Evolutionary conservation across 2,888 invertebrate genomes (phyloP).

Genomic region (Malacosoma neustria): DNA sequence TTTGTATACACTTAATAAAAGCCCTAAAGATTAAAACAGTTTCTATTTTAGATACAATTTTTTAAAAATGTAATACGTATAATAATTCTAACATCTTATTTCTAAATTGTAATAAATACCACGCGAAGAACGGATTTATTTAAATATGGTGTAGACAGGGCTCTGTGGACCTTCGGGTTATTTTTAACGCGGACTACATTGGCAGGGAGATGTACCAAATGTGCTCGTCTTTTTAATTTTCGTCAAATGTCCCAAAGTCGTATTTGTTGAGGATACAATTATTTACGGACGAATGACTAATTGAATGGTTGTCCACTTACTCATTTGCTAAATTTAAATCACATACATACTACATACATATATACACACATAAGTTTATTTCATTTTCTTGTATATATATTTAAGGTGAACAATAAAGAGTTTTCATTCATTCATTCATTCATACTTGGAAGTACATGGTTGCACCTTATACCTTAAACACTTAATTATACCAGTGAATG

Average conservation of each 20-base stretch:
- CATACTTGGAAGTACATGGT: neutral
- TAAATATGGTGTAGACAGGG: conserved; percentile 9
- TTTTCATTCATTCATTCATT: no score
- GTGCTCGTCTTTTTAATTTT: neutral
- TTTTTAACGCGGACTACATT: conserved; percentile 12
- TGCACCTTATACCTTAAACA: no score
- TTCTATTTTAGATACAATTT: no score
- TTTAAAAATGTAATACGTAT: no score
- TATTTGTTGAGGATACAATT: neutral
- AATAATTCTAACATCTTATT: no score
- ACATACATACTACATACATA: no score
- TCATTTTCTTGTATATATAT: no score
- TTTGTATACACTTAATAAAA: no score
- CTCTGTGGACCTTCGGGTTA: conserved; percentile 10
- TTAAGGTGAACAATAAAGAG: no score
- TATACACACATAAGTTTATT: no score
- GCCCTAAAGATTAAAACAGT: no score
- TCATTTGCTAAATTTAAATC: neutral
- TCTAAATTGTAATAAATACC: conserved; percentile 15
- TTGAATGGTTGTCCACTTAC: neutral
- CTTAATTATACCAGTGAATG: no score
- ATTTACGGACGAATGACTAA: neutral
- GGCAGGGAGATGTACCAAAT: conserved; percentile 1
- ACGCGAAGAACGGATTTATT: conserved; percentile 14
- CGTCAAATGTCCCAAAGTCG: neutral